These are phyloP conservation scores for Habrosyne pyritoides DNA, from an alignment of 2,888 invertebrate species.

Conservation along the genomic window DNA sequence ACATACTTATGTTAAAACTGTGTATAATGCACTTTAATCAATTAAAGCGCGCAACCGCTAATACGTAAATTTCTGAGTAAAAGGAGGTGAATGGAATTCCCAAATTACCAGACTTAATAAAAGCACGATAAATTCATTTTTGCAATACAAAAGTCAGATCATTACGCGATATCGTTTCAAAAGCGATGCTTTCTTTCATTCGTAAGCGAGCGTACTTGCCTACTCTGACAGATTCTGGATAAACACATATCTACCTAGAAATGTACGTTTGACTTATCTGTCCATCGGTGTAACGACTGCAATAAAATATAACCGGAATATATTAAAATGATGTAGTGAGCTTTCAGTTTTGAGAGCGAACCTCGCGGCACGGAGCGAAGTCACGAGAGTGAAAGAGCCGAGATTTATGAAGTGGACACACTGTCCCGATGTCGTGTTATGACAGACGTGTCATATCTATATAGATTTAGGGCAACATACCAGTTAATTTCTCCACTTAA, in stretches of 20 bases:
- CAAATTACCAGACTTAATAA: background rate
- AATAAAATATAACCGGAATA: conserved; percentile 52
- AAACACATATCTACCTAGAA: background rate
- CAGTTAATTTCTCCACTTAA: conserved; percentile 1
- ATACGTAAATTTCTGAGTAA: background rate
- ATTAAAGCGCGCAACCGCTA: background rate
- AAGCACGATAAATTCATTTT: background rate
- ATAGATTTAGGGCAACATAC: background rate
- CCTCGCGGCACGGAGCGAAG: conserved; percentile 32
- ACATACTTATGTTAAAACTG: background rate
- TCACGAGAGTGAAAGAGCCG: conserved; percentile 51
- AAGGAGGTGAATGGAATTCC: background rate
- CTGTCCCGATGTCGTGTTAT: conserved; percentile 16
- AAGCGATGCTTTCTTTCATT: too few species aligned
- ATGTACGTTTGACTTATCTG: conserved; percentile 37
- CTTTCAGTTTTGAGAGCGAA: conserved; percentile 38
- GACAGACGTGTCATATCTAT: conserved; percentile 1
- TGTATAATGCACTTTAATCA: too few species aligned
- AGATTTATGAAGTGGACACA: conserved; percentile 29
- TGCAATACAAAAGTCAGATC: background rate
- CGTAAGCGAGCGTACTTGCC: too few species aligned
- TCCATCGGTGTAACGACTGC: conserved; percentile 44
- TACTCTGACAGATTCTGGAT: background rate
- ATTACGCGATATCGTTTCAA: background rate
- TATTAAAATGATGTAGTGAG: conserved; percentile 46